Base-by-base conservation (phyloP, 1,140 invertebrate genomes). In the Sarcophaga peregrina region DNA sequence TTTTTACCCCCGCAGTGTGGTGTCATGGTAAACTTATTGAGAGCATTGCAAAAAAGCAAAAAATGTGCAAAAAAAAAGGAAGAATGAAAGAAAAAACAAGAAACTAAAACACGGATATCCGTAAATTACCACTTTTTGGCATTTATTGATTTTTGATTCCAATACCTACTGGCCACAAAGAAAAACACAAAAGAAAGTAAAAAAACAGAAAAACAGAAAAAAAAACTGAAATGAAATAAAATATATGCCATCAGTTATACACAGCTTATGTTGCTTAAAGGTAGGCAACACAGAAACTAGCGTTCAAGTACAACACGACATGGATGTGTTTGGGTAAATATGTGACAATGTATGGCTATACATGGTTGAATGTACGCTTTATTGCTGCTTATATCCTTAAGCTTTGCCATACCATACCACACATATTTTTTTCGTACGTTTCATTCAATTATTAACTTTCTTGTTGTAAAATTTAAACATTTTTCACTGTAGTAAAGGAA, bases 81-180 rank as follows among this genome's bases (percentile, higher is more conserved):
- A 74, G 11, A 45, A 74, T 37, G 5, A 75, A 45, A 75, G 9
- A 6, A 48, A 8, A 10, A 78, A 78, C 9, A 48, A 48, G 5
- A 5, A 46, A 76, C 74, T 46, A 76, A 76, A 76, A 76, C 13
- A 81, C 80, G 80, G 80, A 81, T 81, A 81, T 81, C 37, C 54
- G 80, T 68, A 81, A 81, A 81, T 81, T 81, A 81, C 80, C 52
- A 62, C 80, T 68, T 58, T 37, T 20, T 62, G 80, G 80, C 80
- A 68, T 81, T 81, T 81, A 78, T 78, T 78, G 75, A 78, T 78
- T 78, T 52, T 50, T 78, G 75, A 78, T 78, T 78, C 75, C 48
- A 25, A 78, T 78, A 78, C n/a, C 75, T 78, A 20, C 25, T 76
- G n/a, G 75, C 75, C 47, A 50, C 47, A 50, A 9, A 78, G 8